These are phyloP conservation scores for Ceuthmochares aereus DNA, from an alignment of 2,113 vertebrate species.

Conservation along the genomic window DNA sequence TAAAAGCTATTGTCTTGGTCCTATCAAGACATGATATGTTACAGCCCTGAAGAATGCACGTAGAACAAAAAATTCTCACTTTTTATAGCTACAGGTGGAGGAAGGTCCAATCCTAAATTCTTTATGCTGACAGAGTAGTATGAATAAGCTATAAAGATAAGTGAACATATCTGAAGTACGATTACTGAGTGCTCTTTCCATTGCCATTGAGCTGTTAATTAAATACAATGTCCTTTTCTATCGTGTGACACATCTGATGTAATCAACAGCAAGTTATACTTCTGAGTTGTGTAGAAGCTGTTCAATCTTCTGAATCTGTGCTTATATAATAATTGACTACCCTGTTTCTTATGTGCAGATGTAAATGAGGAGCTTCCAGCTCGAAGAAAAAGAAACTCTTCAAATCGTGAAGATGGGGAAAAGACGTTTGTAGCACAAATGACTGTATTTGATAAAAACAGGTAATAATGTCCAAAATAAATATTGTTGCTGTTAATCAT, in stretches of 20 bases:
- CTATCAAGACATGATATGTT: neutral
- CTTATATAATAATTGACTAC: neutral
- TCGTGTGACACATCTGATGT: neutral
- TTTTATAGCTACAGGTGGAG: neutral
- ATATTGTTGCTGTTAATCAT: neutral
- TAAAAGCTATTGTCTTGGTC: neutral
- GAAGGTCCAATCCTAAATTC: neutral
- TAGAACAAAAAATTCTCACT: neutral
- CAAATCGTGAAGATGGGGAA: slow-evolving; percentile 91
- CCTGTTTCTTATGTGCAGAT: slow-evolving; percentile 78
- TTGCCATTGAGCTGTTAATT: neutral
- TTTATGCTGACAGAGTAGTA: neutral
- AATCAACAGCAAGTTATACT: neutral
- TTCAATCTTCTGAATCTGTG: neutral
- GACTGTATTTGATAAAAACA: slow-evolving; percentile 99
- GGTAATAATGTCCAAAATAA: slow-evolving; percentile 77
- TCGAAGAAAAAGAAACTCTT: slow-evolving; percentile 89
- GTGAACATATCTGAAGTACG: neutral
- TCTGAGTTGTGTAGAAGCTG: neutral
- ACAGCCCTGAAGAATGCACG: neutral
- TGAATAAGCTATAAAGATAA: neutral
- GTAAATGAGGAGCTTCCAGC: slow-evolving; percentile 90
- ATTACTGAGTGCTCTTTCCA: neutral
- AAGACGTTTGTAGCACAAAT: slow-evolving; percentile 95
- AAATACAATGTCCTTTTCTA: neutral